Evolutionary conservation across 2,888 invertebrate genomes (phyloP).

Genomic region (Andrena marginata): DNA sequence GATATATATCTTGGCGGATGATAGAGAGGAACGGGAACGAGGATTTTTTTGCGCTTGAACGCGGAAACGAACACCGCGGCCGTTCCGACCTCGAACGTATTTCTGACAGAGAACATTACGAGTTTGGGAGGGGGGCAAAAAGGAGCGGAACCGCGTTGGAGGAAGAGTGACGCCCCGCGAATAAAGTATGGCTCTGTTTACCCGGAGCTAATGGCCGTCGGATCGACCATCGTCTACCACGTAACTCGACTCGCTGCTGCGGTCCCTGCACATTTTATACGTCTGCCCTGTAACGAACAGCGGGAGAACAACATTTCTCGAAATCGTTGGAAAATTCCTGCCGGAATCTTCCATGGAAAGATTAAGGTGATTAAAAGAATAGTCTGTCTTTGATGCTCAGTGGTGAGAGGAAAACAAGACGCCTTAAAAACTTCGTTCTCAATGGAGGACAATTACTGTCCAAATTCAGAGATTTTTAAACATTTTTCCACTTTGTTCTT

Average conservation of each 20-base stretch:
- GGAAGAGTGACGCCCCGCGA: conserved; percentile 82
- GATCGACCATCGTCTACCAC: conserved; percentile 81
- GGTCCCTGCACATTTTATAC: conserved; percentile 60
- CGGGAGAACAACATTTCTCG: conserved; percentile 34
- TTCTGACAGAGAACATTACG: conserved; percentile 70
- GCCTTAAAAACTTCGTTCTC: not conserved
- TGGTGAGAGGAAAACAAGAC: not conserved
- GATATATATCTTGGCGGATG: conserved; percentile 42
- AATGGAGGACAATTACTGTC: too few relatives aligned
- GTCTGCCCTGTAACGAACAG: conserved; percentile 55
- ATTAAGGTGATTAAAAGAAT: not conserved
- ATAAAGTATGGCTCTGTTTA: conserved; percentile 85
- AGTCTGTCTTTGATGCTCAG: not conserved
- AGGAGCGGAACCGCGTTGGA: conserved; percentile 80
- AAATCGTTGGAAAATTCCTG: conserved; percentile 51
- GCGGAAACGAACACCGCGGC: conserved; percentile 53
- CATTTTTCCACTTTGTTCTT: too few relatives aligned
- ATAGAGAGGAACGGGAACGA: conserved; percentile 23
- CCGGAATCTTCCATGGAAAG: not conserved
- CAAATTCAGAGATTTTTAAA: too few relatives aligned
- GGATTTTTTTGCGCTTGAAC: conserved; percentile 48
- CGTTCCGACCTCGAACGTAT: conserved; percentile 55
- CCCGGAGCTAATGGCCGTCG: conserved; percentile 83
- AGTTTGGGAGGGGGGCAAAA: conserved; percentile 67
- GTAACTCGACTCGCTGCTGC: conserved; percentile 69